Percentiles rank a stretch among this genome's conserved stretches.
Conservation (phyloP, 2,113 vertebrate species). For the Pelvicachromis taeniatus region DNA sequence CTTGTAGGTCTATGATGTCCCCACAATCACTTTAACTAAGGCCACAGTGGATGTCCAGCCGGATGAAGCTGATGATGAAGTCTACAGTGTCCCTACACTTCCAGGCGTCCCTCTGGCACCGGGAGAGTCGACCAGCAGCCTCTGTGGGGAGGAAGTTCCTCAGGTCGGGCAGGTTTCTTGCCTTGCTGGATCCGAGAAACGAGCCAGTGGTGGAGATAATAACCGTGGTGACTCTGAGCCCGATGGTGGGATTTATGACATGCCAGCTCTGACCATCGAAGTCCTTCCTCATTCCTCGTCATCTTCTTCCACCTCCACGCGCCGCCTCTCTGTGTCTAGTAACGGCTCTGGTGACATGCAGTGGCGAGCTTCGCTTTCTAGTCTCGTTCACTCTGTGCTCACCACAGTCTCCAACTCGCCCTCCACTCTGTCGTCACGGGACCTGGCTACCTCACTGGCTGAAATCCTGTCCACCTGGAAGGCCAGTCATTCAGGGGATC, state of each 20-base stretch:
- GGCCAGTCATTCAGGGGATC: slow-evolving; percentile 61
- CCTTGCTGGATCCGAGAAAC: slow-evolving; percentile 63
- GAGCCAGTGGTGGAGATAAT: slow-evolving; percentile 5
- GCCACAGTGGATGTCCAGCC: slow-evolving; percentile 37
- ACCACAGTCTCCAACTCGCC: slow-evolving; percentile 38
- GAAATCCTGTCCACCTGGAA: slow-evolving; percentile 77
- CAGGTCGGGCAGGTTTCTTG: slow-evolving; percentile 52
- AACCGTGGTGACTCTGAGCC: slow-evolving; percentile 42
- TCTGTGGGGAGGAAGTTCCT: slow-evolving; percentile 16
- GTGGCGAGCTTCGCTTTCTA: slow-evolving; percentile 67
- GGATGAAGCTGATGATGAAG: slow-evolving; percentile 64
- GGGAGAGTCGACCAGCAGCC: slow-evolving; percentile 46
- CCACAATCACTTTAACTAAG: slow-evolving; percentile 66
- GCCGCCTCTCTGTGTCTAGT: slow-evolving; percentile 74
- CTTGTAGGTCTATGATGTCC: slow-evolving; percentile 83
- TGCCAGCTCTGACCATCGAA: slow-evolving; percentile 75
- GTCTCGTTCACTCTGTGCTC: slow-evolving; percentile 69
- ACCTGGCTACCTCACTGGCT: slow-evolving; percentile 70
- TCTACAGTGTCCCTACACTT: slow-evolving; percentile 76
- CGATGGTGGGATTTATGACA: slow-evolving; percentile 83
- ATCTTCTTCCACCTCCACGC: slow-evolving; percentile 48
- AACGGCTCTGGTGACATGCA: slow-evolving; percentile 74
- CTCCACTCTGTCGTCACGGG: slow-evolving; percentile 54
- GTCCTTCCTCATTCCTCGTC: slow-evolving; percentile 59
- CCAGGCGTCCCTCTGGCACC: slow-evolving; percentile 69